Evolutionary conservation across 2,113 vertebrate species (phyloP).

Genomic region (Typhlomys cinereus): DNA sequence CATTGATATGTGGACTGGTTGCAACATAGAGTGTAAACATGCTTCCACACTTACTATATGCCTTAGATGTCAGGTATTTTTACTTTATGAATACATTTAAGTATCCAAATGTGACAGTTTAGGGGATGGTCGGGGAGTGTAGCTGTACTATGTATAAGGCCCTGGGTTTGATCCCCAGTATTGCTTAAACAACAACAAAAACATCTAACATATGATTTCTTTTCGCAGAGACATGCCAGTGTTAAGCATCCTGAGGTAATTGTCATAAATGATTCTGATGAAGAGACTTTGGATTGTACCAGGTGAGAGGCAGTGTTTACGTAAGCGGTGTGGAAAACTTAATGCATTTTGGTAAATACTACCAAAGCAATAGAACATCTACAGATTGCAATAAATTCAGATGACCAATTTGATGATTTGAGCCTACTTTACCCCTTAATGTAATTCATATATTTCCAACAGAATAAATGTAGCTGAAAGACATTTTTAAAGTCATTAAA

Average conservation of each 20-base stretch:
- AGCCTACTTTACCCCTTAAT: background rate
- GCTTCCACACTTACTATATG: background rate
- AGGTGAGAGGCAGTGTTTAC: conserved; percentile 85
- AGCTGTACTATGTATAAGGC: background rate
- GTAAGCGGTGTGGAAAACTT: background rate
- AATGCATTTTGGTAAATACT: background rate
- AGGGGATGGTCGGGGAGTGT: no score
- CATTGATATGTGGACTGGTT: background rate
- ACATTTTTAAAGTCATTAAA: background rate
- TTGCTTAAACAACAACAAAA: background rate
- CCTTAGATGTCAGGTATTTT: background rate
- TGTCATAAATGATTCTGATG: conserved; percentile 89
- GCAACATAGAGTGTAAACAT: no score
- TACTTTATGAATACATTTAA: conserved; percentile 12
- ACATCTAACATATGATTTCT: background rate
- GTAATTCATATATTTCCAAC: conserved; percentile 1
- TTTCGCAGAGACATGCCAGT: conserved; percentile 85
- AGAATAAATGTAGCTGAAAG: background rate
- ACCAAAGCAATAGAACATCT: conserved; percentile 10
- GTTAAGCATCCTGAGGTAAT: conserved; percentile 87
- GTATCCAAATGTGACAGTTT: conserved; percentile 16
- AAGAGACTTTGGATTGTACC: conserved; percentile 70
- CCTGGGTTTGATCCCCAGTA: background rate
- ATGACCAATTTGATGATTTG: background rate
- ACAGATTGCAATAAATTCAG: background rate